These are phyloP conservation scores for Enteromius radiatus DNA, from an alignment of 2,797 vertebrate genomes.

Conservation along the genomic window DNA sequence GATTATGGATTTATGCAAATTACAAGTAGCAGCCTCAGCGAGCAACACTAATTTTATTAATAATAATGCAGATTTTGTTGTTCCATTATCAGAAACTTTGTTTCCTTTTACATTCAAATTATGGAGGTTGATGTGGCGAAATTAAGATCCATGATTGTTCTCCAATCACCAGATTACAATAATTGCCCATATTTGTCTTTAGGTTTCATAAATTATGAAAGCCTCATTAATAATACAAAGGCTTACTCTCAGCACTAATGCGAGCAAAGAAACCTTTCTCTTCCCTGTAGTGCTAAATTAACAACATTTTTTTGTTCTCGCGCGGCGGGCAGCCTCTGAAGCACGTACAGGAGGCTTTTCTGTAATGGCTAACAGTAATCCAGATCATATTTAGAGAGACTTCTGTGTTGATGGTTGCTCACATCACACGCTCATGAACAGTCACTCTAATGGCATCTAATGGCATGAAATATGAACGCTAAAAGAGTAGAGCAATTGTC, in stretches of 20 bases:
- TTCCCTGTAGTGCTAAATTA: conserved; percentile 35
- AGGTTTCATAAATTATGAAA: conserved; percentile 78
- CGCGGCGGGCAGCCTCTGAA: neutral
- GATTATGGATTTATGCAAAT: conserved; percentile 16
- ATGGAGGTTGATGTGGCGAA: conserved; percentile 24
- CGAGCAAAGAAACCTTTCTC: conserved; percentile 78
- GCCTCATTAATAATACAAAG: conserved; percentile 77
- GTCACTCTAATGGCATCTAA: conserved; percentile 10
- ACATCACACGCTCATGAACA: neutral
- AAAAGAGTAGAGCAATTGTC: conserved; percentile 14
- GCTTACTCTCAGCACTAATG: conserved; percentile 73
- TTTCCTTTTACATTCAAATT: conserved; percentile 28
- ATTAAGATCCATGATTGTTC: conserved; percentile 41
- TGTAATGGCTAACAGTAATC: neutral
- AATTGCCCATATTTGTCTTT: conserved; percentile 79
- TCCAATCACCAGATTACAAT: conserved; percentile 63
- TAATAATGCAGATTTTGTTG: conserved; percentile 12
- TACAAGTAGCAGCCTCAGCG: neutral
- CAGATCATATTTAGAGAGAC: conserved; percentile 1
- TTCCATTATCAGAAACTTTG: conserved; percentile 11
- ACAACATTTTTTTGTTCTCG: conserved; percentile 17
- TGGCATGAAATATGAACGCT: neutral
- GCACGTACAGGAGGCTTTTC: neutral
- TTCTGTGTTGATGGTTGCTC: conserved; percentile 11
- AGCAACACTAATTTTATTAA: neutral